phyloP scores from a whole-genome alignment of 2,113 vertebrate species.

The Semicossyphus pulcher region DNA sequence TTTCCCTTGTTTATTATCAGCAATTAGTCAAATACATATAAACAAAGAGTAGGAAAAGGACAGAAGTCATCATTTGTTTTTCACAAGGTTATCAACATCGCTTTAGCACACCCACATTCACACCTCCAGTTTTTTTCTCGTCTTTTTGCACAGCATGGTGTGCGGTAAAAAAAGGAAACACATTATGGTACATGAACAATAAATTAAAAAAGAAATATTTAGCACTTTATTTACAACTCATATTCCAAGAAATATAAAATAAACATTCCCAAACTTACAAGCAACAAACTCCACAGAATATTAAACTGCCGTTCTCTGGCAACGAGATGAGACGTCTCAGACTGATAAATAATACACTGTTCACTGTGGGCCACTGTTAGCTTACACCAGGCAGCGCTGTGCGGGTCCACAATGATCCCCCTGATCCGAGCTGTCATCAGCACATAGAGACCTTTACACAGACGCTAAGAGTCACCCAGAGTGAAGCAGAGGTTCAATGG shows the following conservation, averaged over 20 bases:
- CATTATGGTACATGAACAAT: slow-evolving; percentile 90
- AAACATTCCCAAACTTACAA: slow-evolving; percentile 85
- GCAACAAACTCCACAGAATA: slow-evolving; percentile 66
- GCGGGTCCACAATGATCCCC: not conserved
- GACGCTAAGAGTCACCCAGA: not conserved
- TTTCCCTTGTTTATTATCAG: slow-evolving; percentile 90
- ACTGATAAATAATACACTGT: slow-evolving; percentile 30
- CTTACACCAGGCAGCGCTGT: not conserved
- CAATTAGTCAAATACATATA: slow-evolving; percentile 94
- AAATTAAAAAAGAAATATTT: slow-evolving; percentile 85
- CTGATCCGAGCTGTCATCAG: not conserved
- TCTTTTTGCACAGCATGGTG: slow-evolving; percentile 83
- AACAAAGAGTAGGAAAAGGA: slow-evolving; percentile 89
- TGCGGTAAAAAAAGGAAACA: slow-evolving; percentile 87
- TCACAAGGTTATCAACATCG: slow-evolving; percentile 72
- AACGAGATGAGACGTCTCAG: slow-evolving; percentile 36
- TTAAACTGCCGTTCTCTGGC: slow-evolving; percentile 46
- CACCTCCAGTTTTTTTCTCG: slow-evolving; percentile 26
- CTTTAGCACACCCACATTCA: slow-evolving; percentile 75
- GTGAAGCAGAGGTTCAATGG: not conserved
- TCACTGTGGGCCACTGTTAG: slow-evolving; percentile 11
- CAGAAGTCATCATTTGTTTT: slow-evolving; percentile 72
- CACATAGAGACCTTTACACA: slow-evolving; percentile 1
- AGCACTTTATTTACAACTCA: slow-evolving; percentile 92
- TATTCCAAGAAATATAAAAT: slow-evolving; percentile 81